Base-by-base conservation (phyloP, 2,888 invertebrate genomes). In the Dasysyrphus tricinctus region DNA sequence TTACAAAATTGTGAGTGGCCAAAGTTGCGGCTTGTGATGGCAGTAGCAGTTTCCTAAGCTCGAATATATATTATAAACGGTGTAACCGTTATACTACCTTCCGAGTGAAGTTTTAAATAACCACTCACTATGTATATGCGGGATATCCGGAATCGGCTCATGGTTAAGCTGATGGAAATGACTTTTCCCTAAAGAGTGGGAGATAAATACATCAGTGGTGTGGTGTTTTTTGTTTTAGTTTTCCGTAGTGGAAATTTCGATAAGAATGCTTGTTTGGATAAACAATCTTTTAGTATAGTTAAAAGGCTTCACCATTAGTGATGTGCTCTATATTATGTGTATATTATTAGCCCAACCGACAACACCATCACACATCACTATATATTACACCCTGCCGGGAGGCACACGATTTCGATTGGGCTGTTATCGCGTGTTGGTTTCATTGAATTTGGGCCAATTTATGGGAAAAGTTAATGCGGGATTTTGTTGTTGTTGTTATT, bases 381-480 rank as follows among this genome's bases (percentile, higher is more conserved):
- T 49, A 54, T 14, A 0, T 34, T 37, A 56, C 78, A 63, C 72
- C 56, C 34, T 24, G 44, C 56, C 34, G 19, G 47, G 47, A 57
- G 49, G 73, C 57, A 76, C n/a, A 37, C 65, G 6, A 54, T 54
- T 51, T 1, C 61, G 14, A 78, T 79, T 63, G 63, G 74, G 47
- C 69, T 83, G 61, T 51, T 70, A 83, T 83, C 83, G 81, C 81
- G 85, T 81, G 85, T 78, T 70, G 54, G 76, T 74, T 78, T 69
- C 73, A 74, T 70, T 81, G 77, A 81, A 85, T 77, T 77, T 74
- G 81, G 77, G 70, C 81, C 81, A 85, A 81, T 83, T 79, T 79
- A 74, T 80, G 32, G 49, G 34, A 32, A 65, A 57, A 59, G 44
- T 32, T 65, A 65, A 65, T 73, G 67, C 39, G 83, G 75, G 57